A percentile compares a stretch with the other conserved stretches of the same genome.
phyloP scores from a whole-genome alignment of 2,888 invertebrate species.

The Pyrrhosoma nymphula region DNA sequence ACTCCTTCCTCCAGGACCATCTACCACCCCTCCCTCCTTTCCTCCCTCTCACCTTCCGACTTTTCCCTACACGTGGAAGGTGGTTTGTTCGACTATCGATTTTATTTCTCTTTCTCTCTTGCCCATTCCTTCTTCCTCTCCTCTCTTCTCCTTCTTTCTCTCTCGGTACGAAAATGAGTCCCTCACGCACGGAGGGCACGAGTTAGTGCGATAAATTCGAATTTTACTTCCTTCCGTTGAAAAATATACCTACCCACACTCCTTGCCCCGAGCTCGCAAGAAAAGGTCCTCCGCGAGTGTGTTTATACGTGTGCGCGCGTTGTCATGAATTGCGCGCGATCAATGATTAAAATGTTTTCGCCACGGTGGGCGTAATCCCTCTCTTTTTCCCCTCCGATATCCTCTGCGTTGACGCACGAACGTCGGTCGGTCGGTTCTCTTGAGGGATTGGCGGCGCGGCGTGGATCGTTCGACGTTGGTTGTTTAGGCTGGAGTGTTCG shows the following conservation, averaged over 20 bases:
- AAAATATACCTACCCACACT: not conserved
- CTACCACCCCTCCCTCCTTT: constrained; percentile 70
- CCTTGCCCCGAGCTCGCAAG: not conserved
- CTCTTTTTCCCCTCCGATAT: not conserved
- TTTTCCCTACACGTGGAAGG: constrained; percentile 20
- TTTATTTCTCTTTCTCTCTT: not conserved
- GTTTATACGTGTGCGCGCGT: not conserved
- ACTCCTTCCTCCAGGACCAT: not conserved
- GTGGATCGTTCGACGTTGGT: too few species aligned
- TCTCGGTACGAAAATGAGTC: not conserved
- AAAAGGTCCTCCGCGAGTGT: not conserved
- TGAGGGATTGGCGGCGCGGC: not conserved
- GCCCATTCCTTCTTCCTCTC: not conserved
- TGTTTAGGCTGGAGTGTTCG: too few species aligned
- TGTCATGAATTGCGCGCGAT: not conserved
- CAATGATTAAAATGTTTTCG: constrained; percentile 2
- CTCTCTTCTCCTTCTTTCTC: not conserved
- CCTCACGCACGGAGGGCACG: not conserved
- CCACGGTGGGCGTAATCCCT: not conserved
- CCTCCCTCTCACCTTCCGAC: constrained; percentile 70
- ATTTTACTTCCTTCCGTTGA: not conserved
- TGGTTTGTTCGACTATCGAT: constrained; percentile 57
- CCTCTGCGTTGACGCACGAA: not conserved
- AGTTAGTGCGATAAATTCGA: constrained; percentile 14
- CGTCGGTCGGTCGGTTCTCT: not conserved